These are phyloP conservation scores for Actinernus sp. DNA, from an alignment of 92 coral and sea anemone genomes.

Conservation along the genomic window DNA sequence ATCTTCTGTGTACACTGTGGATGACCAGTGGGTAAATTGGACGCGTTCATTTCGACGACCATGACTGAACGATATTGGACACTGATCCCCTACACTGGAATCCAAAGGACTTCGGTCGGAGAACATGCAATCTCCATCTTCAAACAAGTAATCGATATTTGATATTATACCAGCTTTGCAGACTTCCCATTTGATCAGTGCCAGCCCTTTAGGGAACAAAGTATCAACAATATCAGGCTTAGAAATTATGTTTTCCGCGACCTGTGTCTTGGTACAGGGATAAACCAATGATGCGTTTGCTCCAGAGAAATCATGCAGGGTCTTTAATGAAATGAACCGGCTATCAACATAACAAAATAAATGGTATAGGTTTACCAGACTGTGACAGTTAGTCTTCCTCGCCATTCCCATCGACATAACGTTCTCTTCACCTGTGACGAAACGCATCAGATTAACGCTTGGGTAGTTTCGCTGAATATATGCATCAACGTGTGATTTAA, in stretches of 20 bases:
- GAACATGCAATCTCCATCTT: constrained; percentile 73
- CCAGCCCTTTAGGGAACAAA: constrained; percentile 50
- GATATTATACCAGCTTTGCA: constrained; percentile 54
- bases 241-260: too few species aligned
- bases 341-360: too few species aligned
- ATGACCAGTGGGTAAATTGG: constrained; percentile 85
- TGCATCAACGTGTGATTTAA: constrained; percentile 77
- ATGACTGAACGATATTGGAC: constrained; percentile 90
- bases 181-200: constrained; percentile 80
- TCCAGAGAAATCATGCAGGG: too few species aligned
- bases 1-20: constrained; percentile 88
- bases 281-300: too few species aligned
- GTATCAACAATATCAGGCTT: too few species aligned
- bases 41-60: constrained; percentile 95
- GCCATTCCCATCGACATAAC: too few species aligned
- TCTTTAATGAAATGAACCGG: too few species aligned
- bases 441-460: constrained; percentile 80
- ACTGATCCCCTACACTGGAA: constrained; percentile 31
- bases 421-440: constrained; percentile 92
- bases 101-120: constrained; percentile 84
- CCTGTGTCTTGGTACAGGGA: too few species aligned
- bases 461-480: constrained; percentile 74
- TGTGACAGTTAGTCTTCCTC: too few species aligned
- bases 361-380: too few species aligned
- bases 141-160: constrained; percentile 76